Percentiles rank a stretch among this genome's conserved stretches.
Conservation (phyloP, 2,113 vertebrate species). For the Erpornis zantholeuca region DNA sequence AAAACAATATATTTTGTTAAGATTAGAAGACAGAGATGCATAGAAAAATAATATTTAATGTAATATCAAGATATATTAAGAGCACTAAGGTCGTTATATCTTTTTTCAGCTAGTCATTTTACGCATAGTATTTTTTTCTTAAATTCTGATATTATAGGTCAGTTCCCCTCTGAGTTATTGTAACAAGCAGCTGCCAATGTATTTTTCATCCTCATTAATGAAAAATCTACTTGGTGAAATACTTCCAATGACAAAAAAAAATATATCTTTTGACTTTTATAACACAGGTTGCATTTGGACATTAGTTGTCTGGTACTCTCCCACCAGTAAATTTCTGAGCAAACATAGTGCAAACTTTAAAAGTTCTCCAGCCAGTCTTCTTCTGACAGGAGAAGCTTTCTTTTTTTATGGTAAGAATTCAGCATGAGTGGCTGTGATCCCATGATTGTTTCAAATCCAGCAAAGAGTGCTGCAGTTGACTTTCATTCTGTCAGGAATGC, state of each 20-base stretch:
- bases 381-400: neutral
- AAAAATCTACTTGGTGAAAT: neutral
- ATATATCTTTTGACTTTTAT: neutral
- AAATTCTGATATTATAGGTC: neutral
- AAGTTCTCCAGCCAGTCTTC: neutral
- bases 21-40: neutral
- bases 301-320: neutral
- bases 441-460: neutral
- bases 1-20: neutral
- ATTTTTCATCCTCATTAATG: neutral
- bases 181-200: neutral
- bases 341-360: neutral
- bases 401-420: neutral
- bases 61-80: neutral
- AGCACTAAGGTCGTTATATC: neutral
- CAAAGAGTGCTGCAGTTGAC: neutral
- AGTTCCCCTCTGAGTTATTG: neutral
- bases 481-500: slow-evolving; percentile 30
- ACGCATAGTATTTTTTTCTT: neutral
- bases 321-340: neutral
- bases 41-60: neutral
- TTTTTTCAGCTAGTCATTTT: neutral
- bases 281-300: neutral
- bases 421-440: neutral
- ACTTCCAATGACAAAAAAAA: neutral